Evolutionary conservation across 2,888 invertebrate genomes (phyloP), one percentile per base, ranked within the genome.

Genomic region (Cephus spinipes): DNA sequence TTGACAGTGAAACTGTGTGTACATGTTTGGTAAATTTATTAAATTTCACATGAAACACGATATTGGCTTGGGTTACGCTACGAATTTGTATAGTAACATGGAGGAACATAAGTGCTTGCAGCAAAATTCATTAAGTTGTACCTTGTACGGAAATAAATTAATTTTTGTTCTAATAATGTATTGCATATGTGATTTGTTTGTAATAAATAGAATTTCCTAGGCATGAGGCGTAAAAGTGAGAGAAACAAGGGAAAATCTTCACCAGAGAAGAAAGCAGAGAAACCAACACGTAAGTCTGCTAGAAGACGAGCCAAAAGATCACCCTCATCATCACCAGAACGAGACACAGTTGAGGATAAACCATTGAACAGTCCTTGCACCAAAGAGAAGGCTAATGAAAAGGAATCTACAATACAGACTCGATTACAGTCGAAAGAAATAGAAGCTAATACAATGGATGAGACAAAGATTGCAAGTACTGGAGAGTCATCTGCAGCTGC

Each of bases 201-300:
- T 55, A 55, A 23, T 23, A 2, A 15, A 55, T 55, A 23, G 23
- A 23, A 23, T 55, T 55, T 68, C 82, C 34, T 40, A 90, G 89
- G 87, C 83, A 96, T 96, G 96, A 95, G 96, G 90, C 95, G 96
- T 85, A 96, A 96, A 92, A 96, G 94, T 92, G 95, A 93, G 90
- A 93, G 93, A 88, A 95, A 94, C 89, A 95, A 95, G 90, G 91
- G 94, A 11, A 95, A 95, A 89, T 90, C 93, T 87, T 94, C 95
- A 74, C 94, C 95, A 71, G 95, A 95, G 82, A 94, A 94, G 88
- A 93, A 94, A 83, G 85, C 92, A 68, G 94, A 94, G 79, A 94
- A 93, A 85, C 90, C 91, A 75, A 94, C 93, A 84, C 93, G 92
- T 76, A 93, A 93, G 81, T 93, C 92, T 86, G 93, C 93, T 73